phyloP scores from a whole-genome alignment of 1,140 invertebrate species.

The Lasioglossum albipes region DNA sequence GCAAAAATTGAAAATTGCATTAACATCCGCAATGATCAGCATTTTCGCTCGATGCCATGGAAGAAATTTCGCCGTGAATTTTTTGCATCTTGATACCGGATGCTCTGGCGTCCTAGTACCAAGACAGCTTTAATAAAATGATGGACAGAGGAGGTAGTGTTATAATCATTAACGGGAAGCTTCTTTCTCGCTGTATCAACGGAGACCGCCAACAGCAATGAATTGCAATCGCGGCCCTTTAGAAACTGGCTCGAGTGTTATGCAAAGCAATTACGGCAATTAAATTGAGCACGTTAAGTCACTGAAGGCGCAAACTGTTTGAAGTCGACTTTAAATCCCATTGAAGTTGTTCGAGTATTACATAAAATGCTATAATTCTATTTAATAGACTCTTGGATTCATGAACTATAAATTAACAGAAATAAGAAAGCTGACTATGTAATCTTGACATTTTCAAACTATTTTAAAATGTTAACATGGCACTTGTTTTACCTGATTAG shows the following conservation, averaged over 20 bases:
- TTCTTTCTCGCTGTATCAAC: conserved; percentile 3
- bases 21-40: too few relatives aligned
- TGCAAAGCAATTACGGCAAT: conserved; percentile 16
- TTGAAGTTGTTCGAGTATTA: too few relatives aligned
- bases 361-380: not conserved
- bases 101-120: not conserved
- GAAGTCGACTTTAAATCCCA: not conserved
- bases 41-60: not conserved
- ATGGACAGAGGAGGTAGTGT: conserved; percentile 40
- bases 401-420: too few relatives aligned
- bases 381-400: not conserved
- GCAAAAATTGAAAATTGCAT: too few relatives aligned
- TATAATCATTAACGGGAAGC: conserved; percentile 23
- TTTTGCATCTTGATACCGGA: not conserved
- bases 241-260: conserved; percentile 6
- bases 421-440: too few relatives aligned
- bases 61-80: not conserved
- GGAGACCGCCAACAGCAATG: not conserved
- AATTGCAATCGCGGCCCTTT: not conserved
- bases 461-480: too few relatives aligned
- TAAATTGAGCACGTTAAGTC: conserved; percentile 16
- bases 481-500: too few relatives aligned
- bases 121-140: conserved; percentile 28
- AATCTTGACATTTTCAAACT: too few relatives aligned
- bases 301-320: not conserved